A percentile compares a stretch with the other conserved stretches of the same genome.
Evolutionary conservation across 1,140 invertebrate genomes (phyloP).

Genomic region (Nebria ingens): DNA sequence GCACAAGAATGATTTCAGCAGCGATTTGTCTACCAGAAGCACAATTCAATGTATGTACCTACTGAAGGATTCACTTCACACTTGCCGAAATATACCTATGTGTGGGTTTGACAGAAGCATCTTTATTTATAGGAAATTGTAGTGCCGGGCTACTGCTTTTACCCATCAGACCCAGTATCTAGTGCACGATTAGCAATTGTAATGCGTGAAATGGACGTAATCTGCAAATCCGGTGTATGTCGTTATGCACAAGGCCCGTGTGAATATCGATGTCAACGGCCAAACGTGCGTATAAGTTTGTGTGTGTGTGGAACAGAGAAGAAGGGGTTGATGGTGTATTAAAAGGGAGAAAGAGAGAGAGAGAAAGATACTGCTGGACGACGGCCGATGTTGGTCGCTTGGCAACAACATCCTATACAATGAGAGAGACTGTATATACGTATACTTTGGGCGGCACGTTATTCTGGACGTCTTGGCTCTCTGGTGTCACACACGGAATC

Average conservation of each 20-base stretch:
- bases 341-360: not conserved
- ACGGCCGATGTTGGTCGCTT: not conserved
- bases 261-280: slow-evolving; percentile 1
- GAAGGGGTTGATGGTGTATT: not conserved
- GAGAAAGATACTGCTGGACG: not conserved
- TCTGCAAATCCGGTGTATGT: slow-evolving; percentile 3
- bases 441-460: not conserved
- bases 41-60: too few species aligned
- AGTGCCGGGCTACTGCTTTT: too few species aligned
- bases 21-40: too few species aligned
- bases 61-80: too few species aligned
- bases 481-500: not conserved
- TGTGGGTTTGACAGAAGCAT: too few species aligned
- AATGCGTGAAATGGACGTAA: slow-evolving; percentile 9
- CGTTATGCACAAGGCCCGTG: not conserved
- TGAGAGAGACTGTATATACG: too few species aligned
- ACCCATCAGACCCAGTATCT: not conserved
- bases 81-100: too few species aligned
- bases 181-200: slow-evolving; percentile 5
- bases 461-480: not conserved
- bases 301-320: too few species aligned
- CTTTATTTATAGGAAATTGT: not conserved
- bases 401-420: not conserved
- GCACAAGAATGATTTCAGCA: too few species aligned
- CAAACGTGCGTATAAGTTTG: not conserved